phyloP scores from a whole-genome alignment of 2,888 invertebrate species.

The Perdita meconis region DNA sequence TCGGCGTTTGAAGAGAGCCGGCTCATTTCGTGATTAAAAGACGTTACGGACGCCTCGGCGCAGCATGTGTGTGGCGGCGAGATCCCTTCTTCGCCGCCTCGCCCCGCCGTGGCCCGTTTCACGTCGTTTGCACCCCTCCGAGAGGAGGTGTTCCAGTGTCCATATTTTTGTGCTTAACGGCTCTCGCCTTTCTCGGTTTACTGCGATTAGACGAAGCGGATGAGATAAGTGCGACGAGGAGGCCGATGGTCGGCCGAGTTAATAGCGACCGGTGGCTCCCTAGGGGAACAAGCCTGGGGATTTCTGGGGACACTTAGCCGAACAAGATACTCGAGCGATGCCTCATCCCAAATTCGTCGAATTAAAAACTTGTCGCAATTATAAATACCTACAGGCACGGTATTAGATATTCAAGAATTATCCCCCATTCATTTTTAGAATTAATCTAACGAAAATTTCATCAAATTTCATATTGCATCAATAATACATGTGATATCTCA shows the following conservation, averaged over 20 bases:
- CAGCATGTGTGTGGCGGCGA: conserved; percentile 79
- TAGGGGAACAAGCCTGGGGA: not conserved
- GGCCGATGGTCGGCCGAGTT: conserved; percentile 12
- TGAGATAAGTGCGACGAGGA: conserved; percentile 31
- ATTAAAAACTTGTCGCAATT: too few relatives aligned
- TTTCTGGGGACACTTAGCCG: not conserved
- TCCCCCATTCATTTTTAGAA: too few relatives aligned
- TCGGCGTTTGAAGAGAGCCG: conserved; percentile 78
- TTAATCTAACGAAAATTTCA: too few relatives aligned
- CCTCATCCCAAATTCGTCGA: too few relatives aligned
- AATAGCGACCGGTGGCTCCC: not conserved
- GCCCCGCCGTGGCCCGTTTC: conserved; percentile 11
- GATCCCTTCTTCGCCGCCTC: conserved; percentile 49
- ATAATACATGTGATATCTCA: too few relatives aligned
- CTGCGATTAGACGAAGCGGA: conserved; percentile 68
- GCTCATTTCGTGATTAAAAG: conserved; percentile 83
- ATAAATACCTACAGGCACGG: too few relatives aligned
- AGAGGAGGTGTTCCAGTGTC: conserved; percentile 53
- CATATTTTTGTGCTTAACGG: conserved; percentile 82
- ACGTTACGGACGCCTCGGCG: conserved; percentile 81
- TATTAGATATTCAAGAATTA: conserved; percentile 8
- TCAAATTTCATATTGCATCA: too few relatives aligned
- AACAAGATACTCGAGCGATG: not conserved
- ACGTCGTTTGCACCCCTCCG: conserved; percentile 41
- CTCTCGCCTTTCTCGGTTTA: conserved; percentile 79